phyloP scores from a whole-genome alignment of 2,113 vertebrate genomes.

The Dolichotis patagonum region DNA sequence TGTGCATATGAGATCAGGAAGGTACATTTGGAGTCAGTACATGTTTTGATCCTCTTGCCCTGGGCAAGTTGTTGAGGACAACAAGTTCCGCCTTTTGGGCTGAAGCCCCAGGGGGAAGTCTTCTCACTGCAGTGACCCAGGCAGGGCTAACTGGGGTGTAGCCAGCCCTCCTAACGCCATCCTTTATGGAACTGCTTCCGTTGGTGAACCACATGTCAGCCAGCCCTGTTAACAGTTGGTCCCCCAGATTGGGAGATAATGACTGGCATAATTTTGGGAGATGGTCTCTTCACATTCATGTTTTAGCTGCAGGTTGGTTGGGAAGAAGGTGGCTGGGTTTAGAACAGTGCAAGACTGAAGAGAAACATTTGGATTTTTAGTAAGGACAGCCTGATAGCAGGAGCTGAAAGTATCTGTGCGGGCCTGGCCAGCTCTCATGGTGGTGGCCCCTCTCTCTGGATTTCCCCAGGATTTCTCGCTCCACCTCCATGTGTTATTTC shows the following conservation, averaged over 20 bases:
- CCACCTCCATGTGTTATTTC: not conserved
- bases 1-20: not conserved
- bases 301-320: not conserved
- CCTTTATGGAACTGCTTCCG: not conserved
- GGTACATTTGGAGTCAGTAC: not conserved
- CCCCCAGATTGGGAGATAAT: not conserved
- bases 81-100: not conserved
- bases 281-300: not conserved
- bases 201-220: not conserved
- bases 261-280: not conserved
- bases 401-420: no score
- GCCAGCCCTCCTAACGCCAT: not conserved
- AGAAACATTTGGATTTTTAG: not conserved
- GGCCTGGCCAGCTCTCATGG: no score
- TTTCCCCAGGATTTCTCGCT: not conserved
- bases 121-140: not conserved
- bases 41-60: not conserved
- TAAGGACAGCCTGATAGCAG: not conserved
- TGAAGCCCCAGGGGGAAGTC: not conserved
- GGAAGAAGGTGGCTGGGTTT: not conserved
- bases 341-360: not conserved
- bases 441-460: not conserved
- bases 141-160: not conserved
- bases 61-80: not conserved
- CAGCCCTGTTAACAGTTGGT: not conserved